Evolutionary conservation across 1,140 invertebrate species (phyloP), one percentile per base, ranked within the genome.

Genomic region (Bombus waltoni): DNA sequence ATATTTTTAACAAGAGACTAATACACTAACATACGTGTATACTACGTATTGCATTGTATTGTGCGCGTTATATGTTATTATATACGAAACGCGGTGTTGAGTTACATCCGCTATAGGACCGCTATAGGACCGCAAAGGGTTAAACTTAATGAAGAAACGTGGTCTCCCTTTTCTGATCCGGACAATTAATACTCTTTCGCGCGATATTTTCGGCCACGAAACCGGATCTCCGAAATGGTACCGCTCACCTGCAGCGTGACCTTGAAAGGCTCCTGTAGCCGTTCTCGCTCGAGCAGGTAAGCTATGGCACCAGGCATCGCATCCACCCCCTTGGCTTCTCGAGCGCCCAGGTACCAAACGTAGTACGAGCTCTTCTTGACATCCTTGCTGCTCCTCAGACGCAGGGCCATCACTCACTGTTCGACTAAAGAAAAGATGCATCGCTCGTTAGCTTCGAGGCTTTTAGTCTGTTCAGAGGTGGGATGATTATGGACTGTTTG

Each of bases 291-390:
- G 85, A 99, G 96, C 83, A 99, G 96, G 90, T 98, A 97, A 81
- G 97, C 96, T 89, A 99, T 97, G 65, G 98, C 98, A 73, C 98
- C 98, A 25, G 98, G 96, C 85, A 99, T 96, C 81, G 94, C 94
- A 84, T 95, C 94, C 90, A 95, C 94, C 28, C 98, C 98, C 90
- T 98, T 97, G 53, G 98, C 98, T 95, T 99, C 98, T 95, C 99
- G 98, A 89, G 99, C 98, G 38, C 99, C 99, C 89, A 99, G 96
- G 95, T 99, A 99, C 98, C 98, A 99, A 72, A 99, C 98, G 95
- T 99, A 99, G 95, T 99, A 99, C 57, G 98, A 99, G 72, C 98
- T 98, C 94, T 99, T 99, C 95, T 99, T 99, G 89, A 98, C 97
- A 93, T 98, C 98, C 93, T 98, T 98, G 93, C 97, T 96, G 91